Evolutionary conservation across 2,797 vertebrate genomes (phyloP), one percentile per base, ranked within the genome.

Genomic region (Crocodylus rhombifer): DNA sequence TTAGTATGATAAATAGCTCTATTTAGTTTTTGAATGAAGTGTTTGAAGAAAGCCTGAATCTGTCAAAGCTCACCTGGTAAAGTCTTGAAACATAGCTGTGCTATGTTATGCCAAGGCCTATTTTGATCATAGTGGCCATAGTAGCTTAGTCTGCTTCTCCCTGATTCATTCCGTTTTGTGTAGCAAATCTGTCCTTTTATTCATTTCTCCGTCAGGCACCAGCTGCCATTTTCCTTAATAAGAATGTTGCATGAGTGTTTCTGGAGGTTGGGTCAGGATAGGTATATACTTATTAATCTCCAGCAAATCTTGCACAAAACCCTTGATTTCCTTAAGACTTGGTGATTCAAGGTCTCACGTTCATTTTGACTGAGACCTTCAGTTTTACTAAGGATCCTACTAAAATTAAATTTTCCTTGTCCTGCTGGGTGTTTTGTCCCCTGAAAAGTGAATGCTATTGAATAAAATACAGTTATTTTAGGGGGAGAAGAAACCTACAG

Each of bases 41-140:
- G 63, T 65, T 65, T n/a, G n/a, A 7, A 65, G 63, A 65, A 65
- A 64, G 63, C 63, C 63, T n/a, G 28, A 64, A 25, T 64, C 28
- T 28, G 15, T 16, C 63, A 64, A 64, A 64, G n/a, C 7, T n/a
- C 28, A 64, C 63, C 15, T n/a, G 9, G 42, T 51, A 51, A 51
- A 51, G 42, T 51, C 42, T 51, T 51, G 42, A 51, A 51, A 51
- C 42, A 51, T 51, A 51, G 42, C 42, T 51, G 15, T 30, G 30
- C 30, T 17, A 67, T n/a, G 33, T 9, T 20, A 30, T 5, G 20
- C 17, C 18, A 30, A 30, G 16, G 2, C 3, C 2, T 0, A 0
- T 6, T 65, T 92, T 12, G 8, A 62, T n/a, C 88, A 55, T 3
- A 4, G 1, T 6, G 18, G 0, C 60, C 20, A 25, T 13, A 28